These are phyloP conservation scores for Tipula vernalis DNA, from an alignment of 2,888 invertebrate species.

Conservation along the genomic window DNA sequence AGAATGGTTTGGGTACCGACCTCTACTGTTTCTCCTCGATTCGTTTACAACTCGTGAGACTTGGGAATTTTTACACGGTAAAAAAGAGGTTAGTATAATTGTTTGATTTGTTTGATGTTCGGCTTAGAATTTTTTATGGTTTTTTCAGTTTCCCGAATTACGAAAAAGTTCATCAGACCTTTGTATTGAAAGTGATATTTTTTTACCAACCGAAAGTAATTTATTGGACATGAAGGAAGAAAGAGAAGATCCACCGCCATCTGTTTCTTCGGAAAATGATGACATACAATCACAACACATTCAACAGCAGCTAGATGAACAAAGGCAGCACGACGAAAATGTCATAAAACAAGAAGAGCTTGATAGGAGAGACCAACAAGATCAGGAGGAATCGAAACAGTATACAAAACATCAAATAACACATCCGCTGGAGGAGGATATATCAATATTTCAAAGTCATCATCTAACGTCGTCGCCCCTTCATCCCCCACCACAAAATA, in stretches of 20 bases:
- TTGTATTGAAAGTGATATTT: conserved; percentile 8
- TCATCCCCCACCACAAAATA: not conserved
- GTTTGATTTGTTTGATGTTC: not conserved
- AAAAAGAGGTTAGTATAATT: conserved; percentile 5
- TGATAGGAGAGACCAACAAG: not conserved
- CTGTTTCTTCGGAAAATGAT: not conserved
- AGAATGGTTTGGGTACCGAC: conserved; percentile 7
- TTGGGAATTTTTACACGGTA: not conserved
- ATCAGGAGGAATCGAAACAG: not conserved
- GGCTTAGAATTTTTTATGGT: not conserved
- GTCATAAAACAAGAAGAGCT: not conserved
- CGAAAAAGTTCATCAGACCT: not conserved
- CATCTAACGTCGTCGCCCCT: not conserved
- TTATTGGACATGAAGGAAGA: not conserved
- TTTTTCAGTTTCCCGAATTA: conserved; percentile 8
- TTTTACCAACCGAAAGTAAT: conserved; percentile 9
- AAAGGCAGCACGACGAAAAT: not conserved
- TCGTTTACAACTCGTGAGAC: not conserved
- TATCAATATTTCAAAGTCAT: conserved; percentile 7
- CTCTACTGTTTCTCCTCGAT: not conserved
- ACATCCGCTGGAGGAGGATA: not conserved
- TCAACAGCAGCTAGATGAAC: not conserved
- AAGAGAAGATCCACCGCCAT: not conserved
- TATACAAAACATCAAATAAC: not conserved
- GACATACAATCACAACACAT: not conserved